Evolutionary conservation across 2,888 invertebrate genomes (phyloP), one percentile per base, ranked within the genome.

Genomic region (Notodonta ziczac): DNA sequence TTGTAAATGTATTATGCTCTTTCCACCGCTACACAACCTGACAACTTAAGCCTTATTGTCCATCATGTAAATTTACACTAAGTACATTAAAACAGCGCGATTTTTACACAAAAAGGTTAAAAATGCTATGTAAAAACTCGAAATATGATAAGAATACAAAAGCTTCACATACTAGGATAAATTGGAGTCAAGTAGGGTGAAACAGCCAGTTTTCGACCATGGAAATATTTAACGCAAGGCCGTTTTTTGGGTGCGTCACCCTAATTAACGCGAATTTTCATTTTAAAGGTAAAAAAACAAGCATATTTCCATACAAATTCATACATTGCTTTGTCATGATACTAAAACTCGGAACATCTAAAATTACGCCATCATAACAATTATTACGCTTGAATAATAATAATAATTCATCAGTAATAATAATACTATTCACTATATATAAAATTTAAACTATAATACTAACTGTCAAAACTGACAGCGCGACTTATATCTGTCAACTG

Each of bases 241-340:
- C 24, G 16, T 35, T 39, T 16, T 5, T 56, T 59, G 58, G 14
- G 13, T 52, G 35, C 56, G 40, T 55, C 58, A 60, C 62, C 57
- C 60, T 85, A 86, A 86, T 85, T 87, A 85, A 90, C 85, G 89
- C 80, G 82, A 86, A 83, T 77, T 78, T 76, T 75, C 82, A 80
- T 79, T 80, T 74, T 66, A 79, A 80, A 77, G 74, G 78, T 81
- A 83, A 82, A 82, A 78, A 83, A 81, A 78, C 84, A 86, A 87
- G 85, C 86, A 85, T 83, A 24, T 81, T 78, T 78, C 83, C 87
- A 79, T 81, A 81, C 74, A 86, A 83, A 81, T 71, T 77, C 88
- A 88, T 87, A 83, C 87, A 85, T 81, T 84, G 85, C 87, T 89
- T 90, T 92, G 93, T 92, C 93, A 93, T 91, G 92, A 87, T 89